These are phyloP conservation scores for Xenopus laevis DNA, from an alignment of 2,113 vertebrate species.

Conservation along the genomic window DNA sequence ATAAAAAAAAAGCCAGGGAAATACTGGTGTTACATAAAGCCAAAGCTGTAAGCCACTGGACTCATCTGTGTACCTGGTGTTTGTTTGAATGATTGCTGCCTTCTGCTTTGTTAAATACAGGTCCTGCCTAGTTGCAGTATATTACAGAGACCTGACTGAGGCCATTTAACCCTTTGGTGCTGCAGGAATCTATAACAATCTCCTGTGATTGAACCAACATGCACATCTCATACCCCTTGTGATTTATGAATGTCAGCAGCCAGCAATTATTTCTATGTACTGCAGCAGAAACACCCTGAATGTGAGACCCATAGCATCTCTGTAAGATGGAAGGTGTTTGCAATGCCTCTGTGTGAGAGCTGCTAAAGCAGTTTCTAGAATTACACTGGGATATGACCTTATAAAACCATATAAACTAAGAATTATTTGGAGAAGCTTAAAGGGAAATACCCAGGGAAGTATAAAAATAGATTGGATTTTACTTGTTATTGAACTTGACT, in stretches of 20 bases:
- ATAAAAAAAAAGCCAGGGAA: too few relatives aligned
- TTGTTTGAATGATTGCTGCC: slow-evolving; percentile 13
- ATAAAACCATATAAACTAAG: too few relatives aligned
- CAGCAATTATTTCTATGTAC: background rate
- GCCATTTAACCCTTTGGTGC: slow-evolving; percentile 7
- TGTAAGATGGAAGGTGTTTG: background rate
- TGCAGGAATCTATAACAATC: too few relatives aligned
- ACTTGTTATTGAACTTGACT: too few relatives aligned
- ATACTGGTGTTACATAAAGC: too few relatives aligned
- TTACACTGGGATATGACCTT: too few relatives aligned
- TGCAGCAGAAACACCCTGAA: background rate
- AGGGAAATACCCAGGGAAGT: too few relatives aligned
- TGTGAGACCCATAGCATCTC: background rate
- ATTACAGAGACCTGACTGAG: slow-evolving; percentile 18
- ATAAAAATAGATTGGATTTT: too few relatives aligned
- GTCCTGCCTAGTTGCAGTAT: slow-evolving; percentile 22
- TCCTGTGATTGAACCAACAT: too few relatives aligned
- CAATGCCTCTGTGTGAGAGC: too few relatives aligned
- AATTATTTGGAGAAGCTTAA: too few relatives aligned
- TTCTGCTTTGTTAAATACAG: slow-evolving; percentile 40
- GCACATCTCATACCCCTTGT: background rate
- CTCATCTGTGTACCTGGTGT: slow-evolving; percentile 34
- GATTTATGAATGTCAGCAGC: background rate
- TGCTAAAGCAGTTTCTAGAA: too few relatives aligned
- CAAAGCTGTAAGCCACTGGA: background rate